Base-by-base conservation (phyloP, 2,113 vertebrate genomes). In the Dipodomys ordii region DNA sequence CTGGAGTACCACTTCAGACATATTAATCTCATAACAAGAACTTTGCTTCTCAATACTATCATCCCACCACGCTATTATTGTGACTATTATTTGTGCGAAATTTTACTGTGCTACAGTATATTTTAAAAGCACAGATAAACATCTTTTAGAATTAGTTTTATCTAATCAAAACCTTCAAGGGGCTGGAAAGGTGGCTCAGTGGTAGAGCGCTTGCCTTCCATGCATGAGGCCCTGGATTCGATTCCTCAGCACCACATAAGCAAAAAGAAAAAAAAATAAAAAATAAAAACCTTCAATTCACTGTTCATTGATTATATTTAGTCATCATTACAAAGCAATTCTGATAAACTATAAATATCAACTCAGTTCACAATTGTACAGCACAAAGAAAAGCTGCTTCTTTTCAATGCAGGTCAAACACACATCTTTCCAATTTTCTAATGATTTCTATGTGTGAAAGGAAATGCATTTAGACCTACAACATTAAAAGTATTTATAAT, bases 51-150 rank as follows among this genome's bases (percentile, higher is more conserved):
- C 32, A 96, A 96, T 44, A 6, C 92, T 90, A 81, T 80, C 96
- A 79, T 12, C n/a, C 88, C 78, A 82, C 53, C 53, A 97, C 83
- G 94, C 77, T 27, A 96, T 96, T 95, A 97, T 80, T 74, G 92
- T 90, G 92, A 60, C 83, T 96, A 79, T 84, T 97, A 97, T 94
- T 96, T 96, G 95, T 85, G 95, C 87, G 71, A 89, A 73, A 96
- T 96, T 93, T 92, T 95, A 97, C 94, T 95, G 84, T 78, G 87
- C 96, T 71, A 87, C 87, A 83, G 93, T 92, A 96, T 86, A 86
- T 93, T 97, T 96, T 96, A 96, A 86, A 97, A 97, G 91, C 93
- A 96, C 97, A 92, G 23, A 62, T 69, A 87, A 85, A 91, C 16
- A 68, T 67, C 72, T 67, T 95, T 90, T 84, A 82, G 60, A 93